Evolutionary conservation across 1,140 invertebrate genomes (phyloP).

Genomic region (Cephus cinctus): DNA sequence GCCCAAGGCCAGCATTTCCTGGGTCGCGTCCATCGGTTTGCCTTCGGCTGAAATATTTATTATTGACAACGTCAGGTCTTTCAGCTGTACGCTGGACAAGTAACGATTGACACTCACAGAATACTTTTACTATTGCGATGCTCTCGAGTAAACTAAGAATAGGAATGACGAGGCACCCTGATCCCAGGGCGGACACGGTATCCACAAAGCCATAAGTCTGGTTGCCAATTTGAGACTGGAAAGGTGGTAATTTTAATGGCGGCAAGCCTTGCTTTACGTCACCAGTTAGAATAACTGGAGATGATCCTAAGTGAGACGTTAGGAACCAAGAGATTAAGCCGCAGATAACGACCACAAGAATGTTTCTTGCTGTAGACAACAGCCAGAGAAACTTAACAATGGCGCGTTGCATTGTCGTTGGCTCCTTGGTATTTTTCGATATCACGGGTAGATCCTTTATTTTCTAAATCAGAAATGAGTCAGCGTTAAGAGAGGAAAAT

Average conservation of each 20-base stretch:
- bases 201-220: constrained; percentile 68
- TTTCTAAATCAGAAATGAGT: constrained; percentile 60
- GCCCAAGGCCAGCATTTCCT: constrained; percentile 79
- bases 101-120: constrained; percentile 59
- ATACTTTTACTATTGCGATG: constrained; percentile 80
- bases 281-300: constrained; percentile 70
- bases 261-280: constrained; percentile 71
- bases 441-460: constrained; percentile 67
- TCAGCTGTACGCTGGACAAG: neutral
- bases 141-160: constrained; percentile 78
- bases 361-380: constrained; percentile 75
- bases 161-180: constrained; percentile 77
- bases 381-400: constrained; percentile 66
- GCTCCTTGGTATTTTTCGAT: constrained; percentile 48
- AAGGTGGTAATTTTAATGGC: constrained; percentile 62
- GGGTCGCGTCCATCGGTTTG: constrained; percentile 72
- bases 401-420: constrained; percentile 46
- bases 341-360: constrained; percentile 72
- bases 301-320: constrained; percentile 58
- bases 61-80: neutral
- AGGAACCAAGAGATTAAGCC: constrained; percentile 66
- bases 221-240: constrained; percentile 63
- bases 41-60: constrained; percentile 56
- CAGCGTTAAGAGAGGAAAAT: constrained; percentile 10
- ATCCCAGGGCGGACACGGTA: constrained; percentile 67